Base-by-base conservation (phyloP, 1,140 invertebrate genomes). In the Probaryconus sp. region DNA sequence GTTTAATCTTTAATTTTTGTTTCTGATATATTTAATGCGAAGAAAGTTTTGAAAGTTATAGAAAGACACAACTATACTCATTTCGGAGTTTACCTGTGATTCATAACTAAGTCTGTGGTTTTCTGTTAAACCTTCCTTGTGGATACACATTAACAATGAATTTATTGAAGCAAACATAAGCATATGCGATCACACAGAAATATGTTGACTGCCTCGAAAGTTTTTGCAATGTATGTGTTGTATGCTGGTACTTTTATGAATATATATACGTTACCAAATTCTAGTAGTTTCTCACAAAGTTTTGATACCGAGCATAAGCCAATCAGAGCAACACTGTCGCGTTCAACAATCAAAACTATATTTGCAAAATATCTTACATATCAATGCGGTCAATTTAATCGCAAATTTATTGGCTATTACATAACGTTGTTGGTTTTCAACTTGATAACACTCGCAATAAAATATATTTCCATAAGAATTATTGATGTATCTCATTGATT, bases 251-350 rank as follows among this genome's bases (percentile, higher is more conserved):
- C 55, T 58, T 69, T 30, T 28, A 53, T 51, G 50, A 21, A 61
- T 37, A 61, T 50, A 50, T 51, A n/a, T n/a, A n/a, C n/a, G 47
- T 37, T 48, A 48, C 65, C 30, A 33, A 47, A 60, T 55, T 63
- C 33, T 33, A 55, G 14, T 35, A 55, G 33, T 55, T 61, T 38
- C 67, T 70, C 45, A 37, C 48, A 70, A 70, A 70, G 67, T 70
- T 70, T 55, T 53, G 48, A 35, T 40, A 53, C 45, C 14, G 63
- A 37, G 48, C 26, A 56, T 63, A 61, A 70, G 67, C 56, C 56
- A 70, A 70, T 70, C 67, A 70, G 56, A 24, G 9, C 28, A 31
- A 63, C 56, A 70, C 10, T 45, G 37, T 50, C 37, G 28, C 31
- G 53, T 9, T 45, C 20, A 21, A 11, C 37, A 40, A 48, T 18